Base-by-base conservation (phyloP, 2,888 invertebrate genomes). In the Megalurothrips usitatus region DNA sequence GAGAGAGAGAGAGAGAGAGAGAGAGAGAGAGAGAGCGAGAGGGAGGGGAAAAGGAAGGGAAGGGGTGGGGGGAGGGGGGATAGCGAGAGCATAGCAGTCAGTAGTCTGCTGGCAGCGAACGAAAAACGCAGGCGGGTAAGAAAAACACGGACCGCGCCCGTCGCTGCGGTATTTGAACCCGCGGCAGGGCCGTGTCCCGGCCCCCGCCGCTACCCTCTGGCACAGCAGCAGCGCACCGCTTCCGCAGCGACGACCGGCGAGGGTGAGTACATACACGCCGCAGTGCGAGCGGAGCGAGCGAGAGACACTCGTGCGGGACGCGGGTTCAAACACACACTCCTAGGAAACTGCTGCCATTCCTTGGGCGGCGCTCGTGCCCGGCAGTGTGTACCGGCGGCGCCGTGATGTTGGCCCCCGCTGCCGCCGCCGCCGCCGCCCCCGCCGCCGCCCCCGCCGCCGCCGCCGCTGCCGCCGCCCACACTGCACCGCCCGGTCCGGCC, bases 1-100 rank as follows among this genome's bases (percentile, higher is more conserved):
- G 68, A 68, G 68, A 63, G 68, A 68, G 23, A 68, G 68, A 63
- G 23, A 68, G 68, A 68, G 23, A 63, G 63, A 63, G 23, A 68
- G 68, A 68, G 1, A 68, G 68, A 68, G 23, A 52, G 52, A 52
- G 52, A 52, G 52, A 52, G 52, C 1, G 52, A 52, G 52, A 52
- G 52, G 10, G 52, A 52, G 52, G 10, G 52, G 10, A 10, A 52
- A 10, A 52, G 52, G 10, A 10, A 52, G 52, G 10, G 52, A 52
- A 10, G 10, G 52, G 10, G 52, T 8, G 52, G 10, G 52, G 10
- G 52, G 10, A 10, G 10, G 52, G 10, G 52, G 10, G 52, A 52
- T 3, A 52, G 52, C 12, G 52, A 52, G 52, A 3, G 52, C 52
- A 52, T 12, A 52, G 52, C 12, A 10, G 19, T 49, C 49, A 19